A percentile compares a stretch with the other conserved stretches of the same genome.
Conservation (phyloP, 2,113 vertebrate genomes). For the Aegithalos caudatus region DNA sequence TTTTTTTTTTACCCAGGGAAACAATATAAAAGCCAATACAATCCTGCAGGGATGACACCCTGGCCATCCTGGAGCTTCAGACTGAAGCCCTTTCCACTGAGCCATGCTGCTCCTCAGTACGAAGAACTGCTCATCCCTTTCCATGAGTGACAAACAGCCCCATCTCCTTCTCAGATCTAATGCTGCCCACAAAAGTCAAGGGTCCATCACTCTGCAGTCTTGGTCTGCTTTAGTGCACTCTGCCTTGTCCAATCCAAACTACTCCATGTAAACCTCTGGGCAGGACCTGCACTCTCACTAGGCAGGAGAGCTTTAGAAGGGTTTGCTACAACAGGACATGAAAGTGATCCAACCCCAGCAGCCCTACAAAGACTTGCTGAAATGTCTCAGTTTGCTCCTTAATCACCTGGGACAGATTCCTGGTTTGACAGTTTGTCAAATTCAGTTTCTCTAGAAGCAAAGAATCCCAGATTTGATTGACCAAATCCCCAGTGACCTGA, state of each 20-base stretch:
- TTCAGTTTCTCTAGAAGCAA: neutral
- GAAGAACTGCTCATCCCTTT: neutral
- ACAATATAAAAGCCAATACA: neutral
- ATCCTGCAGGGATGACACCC: neutral
- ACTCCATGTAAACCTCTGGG: neutral
- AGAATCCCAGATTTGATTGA: neutral
- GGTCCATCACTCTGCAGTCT: neutral
- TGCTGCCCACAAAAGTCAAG: neutral
- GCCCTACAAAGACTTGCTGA: neutral
- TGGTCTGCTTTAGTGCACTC: neutral
- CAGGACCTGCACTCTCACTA: rapidly evolving
- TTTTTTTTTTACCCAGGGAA: neutral
- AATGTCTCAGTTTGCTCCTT: neutral
- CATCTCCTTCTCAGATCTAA: neutral
- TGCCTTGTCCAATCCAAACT: neutral
- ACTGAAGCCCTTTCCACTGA: neutral
- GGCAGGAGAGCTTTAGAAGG: neutral
- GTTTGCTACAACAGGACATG: neutral
- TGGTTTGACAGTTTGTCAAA: neutral
- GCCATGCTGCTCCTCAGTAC: rapidly evolving
- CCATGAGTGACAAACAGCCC: neutral
- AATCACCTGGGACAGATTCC: neutral
- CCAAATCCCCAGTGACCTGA: neutral
- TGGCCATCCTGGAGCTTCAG: neutral
- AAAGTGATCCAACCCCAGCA: neutral